Conservation (phyloP, 2,113 vertebrate species). For the Hemicordylus capensis region DNA sequence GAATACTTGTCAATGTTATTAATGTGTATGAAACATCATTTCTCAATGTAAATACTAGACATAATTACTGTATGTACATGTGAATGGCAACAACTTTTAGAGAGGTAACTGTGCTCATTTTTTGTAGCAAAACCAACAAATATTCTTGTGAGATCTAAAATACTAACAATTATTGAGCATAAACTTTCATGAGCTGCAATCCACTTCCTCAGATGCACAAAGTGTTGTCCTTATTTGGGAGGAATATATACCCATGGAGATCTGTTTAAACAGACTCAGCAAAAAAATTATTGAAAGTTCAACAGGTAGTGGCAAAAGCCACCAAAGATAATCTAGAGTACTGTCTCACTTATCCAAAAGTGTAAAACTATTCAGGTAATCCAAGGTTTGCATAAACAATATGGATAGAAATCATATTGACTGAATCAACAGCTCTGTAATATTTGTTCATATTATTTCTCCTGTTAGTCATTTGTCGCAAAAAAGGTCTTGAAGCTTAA, state of each 20-base stretch:
- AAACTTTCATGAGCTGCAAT: too few species aligned
- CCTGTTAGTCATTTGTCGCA: not conserved
- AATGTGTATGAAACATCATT: not conserved
- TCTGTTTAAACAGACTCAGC: not conserved
- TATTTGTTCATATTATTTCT: not conserved
- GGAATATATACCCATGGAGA: not conserved
- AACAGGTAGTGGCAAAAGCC: not conserved
- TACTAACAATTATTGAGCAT: too few species aligned
- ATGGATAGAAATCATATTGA: constrained; percentile 1
- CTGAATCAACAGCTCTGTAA: not conserved
- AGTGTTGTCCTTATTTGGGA: too few species aligned
- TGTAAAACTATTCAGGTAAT: not conserved
- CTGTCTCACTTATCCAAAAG: not conserved
- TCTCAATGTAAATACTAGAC: not conserved
- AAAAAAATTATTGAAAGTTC: not conserved
- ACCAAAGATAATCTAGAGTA: not conserved
- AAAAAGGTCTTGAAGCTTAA: not conserved
- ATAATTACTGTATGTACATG: not conserved
- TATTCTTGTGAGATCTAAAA: too few species aligned
- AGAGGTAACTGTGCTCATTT: too few species aligned
- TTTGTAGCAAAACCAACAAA: too few species aligned
- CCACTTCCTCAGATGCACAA: not conserved
- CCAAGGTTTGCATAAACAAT: not conserved
- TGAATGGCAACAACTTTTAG: too few species aligned
- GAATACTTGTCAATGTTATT: not conserved